Percentiles rank a stretch among this genome's conserved stretches.
phyloP scores from a whole-genome alignment of 2,113 vertebrate genomes.

The Rhea pennata region DNA sequence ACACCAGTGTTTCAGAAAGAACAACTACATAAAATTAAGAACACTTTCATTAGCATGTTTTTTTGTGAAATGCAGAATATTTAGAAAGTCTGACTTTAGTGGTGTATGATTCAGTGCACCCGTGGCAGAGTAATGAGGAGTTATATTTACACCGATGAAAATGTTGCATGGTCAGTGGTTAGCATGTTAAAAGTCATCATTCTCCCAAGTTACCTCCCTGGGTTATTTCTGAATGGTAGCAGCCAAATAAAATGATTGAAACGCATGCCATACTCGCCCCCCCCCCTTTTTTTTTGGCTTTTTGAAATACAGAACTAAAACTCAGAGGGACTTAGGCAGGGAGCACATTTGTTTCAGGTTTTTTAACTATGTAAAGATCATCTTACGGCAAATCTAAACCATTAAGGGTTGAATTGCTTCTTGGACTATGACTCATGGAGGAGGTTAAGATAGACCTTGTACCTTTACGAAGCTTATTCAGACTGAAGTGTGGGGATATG shows the following conservation, averaged over 20 bases:
- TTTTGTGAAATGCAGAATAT: constrained; percentile 38
- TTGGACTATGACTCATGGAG: background rate
- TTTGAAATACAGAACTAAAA: background rate
- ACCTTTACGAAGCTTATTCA: background rate
- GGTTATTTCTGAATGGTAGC: constrained; percentile 34
- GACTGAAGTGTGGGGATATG: background rate
- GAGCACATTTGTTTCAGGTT: background rate
- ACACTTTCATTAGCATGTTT: constrained; percentile 24
- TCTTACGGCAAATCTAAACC: background rate
- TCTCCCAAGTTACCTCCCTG: constrained; percentile 42
- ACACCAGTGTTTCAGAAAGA: background rate
- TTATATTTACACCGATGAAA: constrained; percentile 59
- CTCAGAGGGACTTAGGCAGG: background rate
- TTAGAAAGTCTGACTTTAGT: constrained; percentile 66
- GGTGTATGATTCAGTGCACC: constrained; percentile 48
- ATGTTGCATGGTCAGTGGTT: constrained; percentile 46
- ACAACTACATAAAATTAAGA: constrained; percentile 25
- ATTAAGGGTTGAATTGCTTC: background rate
- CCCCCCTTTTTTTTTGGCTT: background rate
- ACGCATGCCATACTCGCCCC: background rate
- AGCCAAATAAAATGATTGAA: constrained; percentile 10
- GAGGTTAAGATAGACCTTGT: background rate
- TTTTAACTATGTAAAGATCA: background rate
- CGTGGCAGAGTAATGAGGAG: constrained; percentile 14
- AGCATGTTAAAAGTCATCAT: constrained; percentile 46